These are phyloP conservation scores for Centropus bengalensis DNA, from an alignment of 2,113 vertebrate species.

Conservation along the genomic window DNA sequence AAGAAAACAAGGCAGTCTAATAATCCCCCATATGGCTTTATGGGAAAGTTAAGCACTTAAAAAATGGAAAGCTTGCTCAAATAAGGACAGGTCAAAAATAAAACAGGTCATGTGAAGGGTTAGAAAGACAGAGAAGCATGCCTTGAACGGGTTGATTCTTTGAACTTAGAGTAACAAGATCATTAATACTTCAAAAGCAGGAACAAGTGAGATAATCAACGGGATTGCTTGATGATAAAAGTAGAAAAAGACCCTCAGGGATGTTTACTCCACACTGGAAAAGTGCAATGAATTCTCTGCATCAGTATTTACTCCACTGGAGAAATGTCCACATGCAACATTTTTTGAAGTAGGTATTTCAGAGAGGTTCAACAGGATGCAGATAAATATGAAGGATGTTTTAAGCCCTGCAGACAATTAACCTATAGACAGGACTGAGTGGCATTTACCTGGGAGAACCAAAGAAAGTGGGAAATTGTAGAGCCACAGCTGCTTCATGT, in stretches of 20 bases:
- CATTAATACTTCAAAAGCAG: background rate
- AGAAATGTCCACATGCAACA: background rate
- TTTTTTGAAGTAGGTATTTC: background rate
- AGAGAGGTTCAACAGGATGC: background rate
- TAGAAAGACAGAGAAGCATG: background rate
- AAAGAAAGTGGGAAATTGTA: background rate
- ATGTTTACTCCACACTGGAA: background rate
- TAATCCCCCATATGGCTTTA: background rate
- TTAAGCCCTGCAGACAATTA: background rate
- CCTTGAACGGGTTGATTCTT: background rate
- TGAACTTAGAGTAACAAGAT: background rate
- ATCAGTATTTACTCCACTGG: rapidly evolving
- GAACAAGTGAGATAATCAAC: background rate
- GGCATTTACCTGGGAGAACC: background rate
- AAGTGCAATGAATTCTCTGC: background rate
- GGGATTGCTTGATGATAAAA: background rate
- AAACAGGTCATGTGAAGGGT: background rate
- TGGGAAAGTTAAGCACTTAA: background rate
- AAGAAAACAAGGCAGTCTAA: slow-evolving; percentile 23
- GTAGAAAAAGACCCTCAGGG: background rate
- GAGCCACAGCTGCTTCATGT: rapidly evolving
- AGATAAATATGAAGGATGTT: background rate
- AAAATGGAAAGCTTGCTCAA: background rate
- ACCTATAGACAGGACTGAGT: background rate
- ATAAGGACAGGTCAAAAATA: background rate